Evolutionary conservation across 2,888 invertebrate species (phyloP), one percentile per base, ranked within the genome.

Genomic region (Cerastis rubricosa): DNA sequence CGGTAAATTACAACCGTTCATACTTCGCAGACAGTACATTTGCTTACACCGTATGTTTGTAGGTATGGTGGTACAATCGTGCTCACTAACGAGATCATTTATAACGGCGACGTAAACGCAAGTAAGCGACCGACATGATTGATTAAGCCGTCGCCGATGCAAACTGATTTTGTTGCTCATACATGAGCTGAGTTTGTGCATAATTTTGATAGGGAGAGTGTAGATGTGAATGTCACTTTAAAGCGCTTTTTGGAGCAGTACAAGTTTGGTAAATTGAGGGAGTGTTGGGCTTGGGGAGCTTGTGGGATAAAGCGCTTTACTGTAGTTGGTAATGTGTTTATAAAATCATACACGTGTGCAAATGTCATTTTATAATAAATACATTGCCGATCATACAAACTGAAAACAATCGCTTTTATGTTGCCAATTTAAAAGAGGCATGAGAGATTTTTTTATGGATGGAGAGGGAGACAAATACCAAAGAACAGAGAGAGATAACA

Each of bases 101-200:
- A 84, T 88, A 76, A 85, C 76, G 63, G 63, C 54, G 87, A 82
- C 85, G 47, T 78, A 76, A 79, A 73, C 70, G 83, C 85, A 85
- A 83, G 86, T 78, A 78, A 83, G 81, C 72, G 71, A 45, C 61
- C 59, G 74, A 70, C 65, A 74, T 86, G 88, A 87, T 87, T 86
- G 81, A 86, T 87, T 73, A 76, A 78, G 64, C 86, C 69, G 71
- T 83, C 76, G 59, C 82, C 29, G 83, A 74, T 74, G 72, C 57
- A 47, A 78, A 40, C 83, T 71, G 83, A 85, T 85, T 78, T 67
- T 78, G 78, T 77, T 78, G 74, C 67, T 59, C 43, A 45, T 73
- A 74, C 66, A 40, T 17, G 65, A 63, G 47, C 29, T 5, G 84
- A 71, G 63, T 71, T 73, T n/a, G 61, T 40, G 75, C 43, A 75